A percentile compares a stretch with the other conserved stretches of the same genome.
These are phyloP conservation scores for Rana temporaria DNA, from an alignment of 2,113 vertebrate species.

Conservation along the genomic window DNA sequence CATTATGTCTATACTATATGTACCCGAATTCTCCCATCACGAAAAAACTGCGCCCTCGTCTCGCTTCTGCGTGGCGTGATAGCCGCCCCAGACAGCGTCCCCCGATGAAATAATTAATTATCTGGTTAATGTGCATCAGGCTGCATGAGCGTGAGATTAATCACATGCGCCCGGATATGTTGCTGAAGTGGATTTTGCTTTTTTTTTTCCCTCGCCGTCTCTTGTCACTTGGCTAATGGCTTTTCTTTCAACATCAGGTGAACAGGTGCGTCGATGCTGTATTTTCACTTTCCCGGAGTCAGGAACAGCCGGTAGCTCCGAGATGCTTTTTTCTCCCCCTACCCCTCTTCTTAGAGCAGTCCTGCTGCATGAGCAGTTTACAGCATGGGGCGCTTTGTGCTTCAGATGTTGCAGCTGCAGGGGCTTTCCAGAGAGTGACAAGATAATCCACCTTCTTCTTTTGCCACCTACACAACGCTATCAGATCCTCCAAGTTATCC, in stretches of 20 bases:
- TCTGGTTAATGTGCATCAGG: slow-evolving; percentile 97
- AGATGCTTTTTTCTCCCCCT: slow-evolving; percentile 65
- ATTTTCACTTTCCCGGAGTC: slow-evolving; percentile 79
- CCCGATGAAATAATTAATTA: slow-evolving; percentile 99
- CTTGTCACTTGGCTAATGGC: slow-evolving; percentile 82
- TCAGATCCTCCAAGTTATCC: not conserved
- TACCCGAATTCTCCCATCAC: slow-evolving; percentile 56
- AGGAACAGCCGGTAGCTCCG: slow-evolving; percentile 79
- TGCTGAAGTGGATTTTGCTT: slow-evolving; percentile 86
- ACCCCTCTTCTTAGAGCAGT: slow-evolving; percentile 37
- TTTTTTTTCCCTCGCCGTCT: slow-evolving; percentile 75
- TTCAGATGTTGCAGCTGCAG: slow-evolving; percentile 63
- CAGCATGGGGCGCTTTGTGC: slow-evolving; percentile 59
- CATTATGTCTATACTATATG: not conserved
- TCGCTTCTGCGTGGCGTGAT: slow-evolving; percentile 83
- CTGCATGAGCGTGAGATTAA: slow-evolving; percentile 94
- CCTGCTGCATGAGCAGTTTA: slow-evolving; percentile 79
- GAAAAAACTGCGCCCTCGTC: slow-evolving; percentile 63
- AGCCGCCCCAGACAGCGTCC: slow-evolving; percentile 85
- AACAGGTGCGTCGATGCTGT: slow-evolving; percentile 83
- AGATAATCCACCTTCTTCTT: slow-evolving; percentile 58
- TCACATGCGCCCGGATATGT: slow-evolving; percentile 83
- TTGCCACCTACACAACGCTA: not conserved
- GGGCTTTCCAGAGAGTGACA: slow-evolving; percentile 60
- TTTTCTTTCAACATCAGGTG: slow-evolving; percentile 80